These are phyloP conservation scores for Rhadina sibilatrix DNA, from an alignment of 2,113 vertebrate species.

Conservation along the genomic window DNA sequence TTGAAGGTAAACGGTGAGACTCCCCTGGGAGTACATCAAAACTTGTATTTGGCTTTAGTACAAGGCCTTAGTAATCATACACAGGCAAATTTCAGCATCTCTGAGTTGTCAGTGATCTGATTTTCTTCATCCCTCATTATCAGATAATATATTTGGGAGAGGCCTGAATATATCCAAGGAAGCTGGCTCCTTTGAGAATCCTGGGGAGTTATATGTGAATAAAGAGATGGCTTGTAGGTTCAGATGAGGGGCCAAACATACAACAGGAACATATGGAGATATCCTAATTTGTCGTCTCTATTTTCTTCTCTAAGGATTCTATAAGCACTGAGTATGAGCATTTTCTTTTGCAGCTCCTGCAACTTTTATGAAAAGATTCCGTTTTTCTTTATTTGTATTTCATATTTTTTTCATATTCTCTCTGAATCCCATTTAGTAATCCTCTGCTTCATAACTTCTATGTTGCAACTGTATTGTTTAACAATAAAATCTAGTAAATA, in stretches of 20 bases:
- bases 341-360: background rate
- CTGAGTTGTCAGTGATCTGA: background rate
- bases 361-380: background rate
- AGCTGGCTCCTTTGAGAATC: background rate
- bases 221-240: background rate
- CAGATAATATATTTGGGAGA: background rate
- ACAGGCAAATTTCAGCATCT: background rate
- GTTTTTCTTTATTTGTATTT: background rate
- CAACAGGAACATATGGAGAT: rapidly evolving
- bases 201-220: background rate
- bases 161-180: background rate
- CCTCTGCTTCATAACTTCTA: background rate
- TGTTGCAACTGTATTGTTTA: background rate
- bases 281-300: background rate
- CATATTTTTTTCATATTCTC: background rate
- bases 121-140: background rate
- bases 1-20: background rate
- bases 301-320: background rate
- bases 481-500: background rate
- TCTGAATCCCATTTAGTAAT: background rate
- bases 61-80: background rate
- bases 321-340: rapidly evolving
- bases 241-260: background rate
- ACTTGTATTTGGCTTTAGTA: background rate
- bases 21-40: background rate